Evolutionary conservation across 2,888 invertebrate species (phyloP), one percentile per base, ranked within the genome.

Genomic region (Oscheius myriophilus): DNA sequence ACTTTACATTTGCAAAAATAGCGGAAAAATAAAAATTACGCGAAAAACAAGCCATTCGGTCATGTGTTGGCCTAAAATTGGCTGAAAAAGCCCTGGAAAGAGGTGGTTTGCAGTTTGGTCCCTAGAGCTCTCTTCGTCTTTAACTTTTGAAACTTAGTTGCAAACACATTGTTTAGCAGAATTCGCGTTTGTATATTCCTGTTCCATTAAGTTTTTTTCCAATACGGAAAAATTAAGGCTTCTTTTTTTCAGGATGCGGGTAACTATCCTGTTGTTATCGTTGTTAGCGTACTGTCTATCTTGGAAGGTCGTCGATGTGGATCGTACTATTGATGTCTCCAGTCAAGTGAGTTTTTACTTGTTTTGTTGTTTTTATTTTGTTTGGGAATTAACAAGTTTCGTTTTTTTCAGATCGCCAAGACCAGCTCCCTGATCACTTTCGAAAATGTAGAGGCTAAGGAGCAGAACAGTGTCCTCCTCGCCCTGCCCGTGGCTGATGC

Each of bases 241-340:
- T n/a, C n/a, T n/a, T 7, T 42, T 41, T 43, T 61, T 46, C 49
- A 61, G 61, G 26, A 61, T 61, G 61, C 21, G 61, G 61, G 61
- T 61, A 61, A 61, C 25, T 46, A 46, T 61, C 63, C 54, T 54
- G 21, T 26, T 58, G 39, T 25, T 61, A 25, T 23, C 49, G 46
- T n/a, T 39, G 6, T 12, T 41, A 23, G 11, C 42, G 23, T 42
- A 43, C 21, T 62, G 64, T 52, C 62, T 43, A 51, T 67, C 45
- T 0, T 74, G 76, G 72, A 77, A 77, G 69, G 69, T 75, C 62
- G 64, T 53, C 51, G 75, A 80, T 55, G 67, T 74, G 39, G 78
- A 80, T 41, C 70, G 86, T 26, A 82, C 70, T 39, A 70, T 86
- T 25, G 86, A 86, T 68, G 65, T 86, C 7, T 64, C 82, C 23